A percentile compares a stretch with the other conserved stretches of the same genome.
Conservation (phyloP, 2,888 invertebrate genomes). For the Eurytoma californica region DNA sequence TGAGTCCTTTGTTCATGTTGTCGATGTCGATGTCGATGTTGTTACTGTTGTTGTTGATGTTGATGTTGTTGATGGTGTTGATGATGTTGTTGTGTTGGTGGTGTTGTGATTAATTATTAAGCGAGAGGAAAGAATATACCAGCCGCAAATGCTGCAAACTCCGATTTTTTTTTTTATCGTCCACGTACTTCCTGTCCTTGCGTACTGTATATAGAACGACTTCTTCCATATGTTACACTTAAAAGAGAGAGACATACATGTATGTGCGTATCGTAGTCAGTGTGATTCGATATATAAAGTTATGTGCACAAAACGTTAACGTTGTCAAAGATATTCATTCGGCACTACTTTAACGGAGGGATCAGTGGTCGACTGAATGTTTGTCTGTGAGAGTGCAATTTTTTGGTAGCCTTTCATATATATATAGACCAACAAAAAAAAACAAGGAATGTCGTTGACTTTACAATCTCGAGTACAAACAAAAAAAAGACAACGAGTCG, state of each 20-base stretch:
- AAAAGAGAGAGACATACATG: conserved; percentile 8
- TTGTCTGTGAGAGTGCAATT: conserved; percentile 75
- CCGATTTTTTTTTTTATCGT: conserved; percentile 14
- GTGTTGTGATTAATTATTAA: conserved; percentile 29
- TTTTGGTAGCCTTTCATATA: conserved; percentile 67
- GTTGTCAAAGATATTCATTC: conserved; percentile 32
- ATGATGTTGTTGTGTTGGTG: conserved; percentile 19
- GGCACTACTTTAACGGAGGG: conserved; percentile 22
- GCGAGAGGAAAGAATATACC: conserved; percentile 56
- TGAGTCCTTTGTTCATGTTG: conserved; percentile 39
- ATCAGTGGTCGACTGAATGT: conserved; percentile 73
- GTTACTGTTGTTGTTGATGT: conserved; percentile 11
- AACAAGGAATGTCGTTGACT: conserved; percentile 32
- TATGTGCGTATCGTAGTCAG: conserved; percentile 5
- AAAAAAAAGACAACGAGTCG: conserved; percentile 22
- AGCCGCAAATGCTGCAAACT: conserved; percentile 13
- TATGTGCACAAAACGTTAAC: conserved; percentile 38
- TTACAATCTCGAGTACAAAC: conserved; percentile 27
- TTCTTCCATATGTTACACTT: background rate
- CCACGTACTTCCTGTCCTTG: conserved; percentile 13
- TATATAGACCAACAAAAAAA: conserved; percentile 9
- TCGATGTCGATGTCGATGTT: conserved; percentile 19
- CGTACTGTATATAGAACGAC: background rate
- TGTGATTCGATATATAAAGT: conserved; percentile 45
- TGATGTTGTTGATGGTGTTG: conserved; percentile 26